Conservation (phyloP, 1,140 invertebrate genomes). For the Drosophila burlai region DNA sequence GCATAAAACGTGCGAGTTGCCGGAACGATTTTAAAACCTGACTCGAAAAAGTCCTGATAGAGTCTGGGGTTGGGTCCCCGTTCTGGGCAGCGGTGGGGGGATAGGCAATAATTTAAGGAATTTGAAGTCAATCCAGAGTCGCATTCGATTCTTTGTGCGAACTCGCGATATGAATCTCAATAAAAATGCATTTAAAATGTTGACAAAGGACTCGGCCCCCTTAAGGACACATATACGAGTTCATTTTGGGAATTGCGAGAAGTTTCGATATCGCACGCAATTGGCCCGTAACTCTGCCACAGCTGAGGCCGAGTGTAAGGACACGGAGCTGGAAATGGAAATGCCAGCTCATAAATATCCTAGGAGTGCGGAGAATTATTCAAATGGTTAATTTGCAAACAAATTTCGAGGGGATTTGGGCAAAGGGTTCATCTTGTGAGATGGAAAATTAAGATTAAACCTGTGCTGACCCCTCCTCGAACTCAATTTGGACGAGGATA, state of each 20-base stretch:
- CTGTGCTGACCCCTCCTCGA: slow-evolving; percentile 2
- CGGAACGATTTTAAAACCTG: slow-evolving; percentile 73
- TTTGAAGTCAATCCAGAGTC: slow-evolving; percentile 83
- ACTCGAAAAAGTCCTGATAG: slow-evolving; percentile 8
- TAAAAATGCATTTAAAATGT: slow-evolving; percentile 85
- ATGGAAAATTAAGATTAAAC: slow-evolving; percentile 24
- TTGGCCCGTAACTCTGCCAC: slow-evolving; percentile 70
- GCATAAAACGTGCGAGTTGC: slow-evolving; percentile 84
- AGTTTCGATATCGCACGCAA: slow-evolving; percentile 67
- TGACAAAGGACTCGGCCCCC: slow-evolving; percentile 73
- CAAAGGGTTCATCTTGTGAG: slow-evolving; percentile 4
- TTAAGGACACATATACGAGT: slow-evolving; percentile 31
- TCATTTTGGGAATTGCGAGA: slow-evolving; percentile 49
- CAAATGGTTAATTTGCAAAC: slow-evolving; percentile 75
- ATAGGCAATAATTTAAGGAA: slow-evolving; percentile 83
- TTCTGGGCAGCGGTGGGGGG: slow-evolving; percentile 41
- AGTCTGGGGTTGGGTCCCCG: slow-evolving; percentile 27
- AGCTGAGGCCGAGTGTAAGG: slow-evolving; percentile 59
- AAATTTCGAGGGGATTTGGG: slow-evolving; percentile 45
- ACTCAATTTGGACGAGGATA: slow-evolving; percentile 4
- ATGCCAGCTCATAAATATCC: slow-evolving; percentile 60
- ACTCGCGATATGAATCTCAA: slow-evolving; percentile 84
- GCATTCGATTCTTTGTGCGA: slow-evolving; percentile 68
- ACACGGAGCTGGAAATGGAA: slow-evolving; percentile 11
- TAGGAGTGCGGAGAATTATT: slow-evolving; percentile 53